Evolutionary conservation across 2,113 vertebrate genomes (phyloP).

Genomic region (Pangasianodon gigas): DNA sequence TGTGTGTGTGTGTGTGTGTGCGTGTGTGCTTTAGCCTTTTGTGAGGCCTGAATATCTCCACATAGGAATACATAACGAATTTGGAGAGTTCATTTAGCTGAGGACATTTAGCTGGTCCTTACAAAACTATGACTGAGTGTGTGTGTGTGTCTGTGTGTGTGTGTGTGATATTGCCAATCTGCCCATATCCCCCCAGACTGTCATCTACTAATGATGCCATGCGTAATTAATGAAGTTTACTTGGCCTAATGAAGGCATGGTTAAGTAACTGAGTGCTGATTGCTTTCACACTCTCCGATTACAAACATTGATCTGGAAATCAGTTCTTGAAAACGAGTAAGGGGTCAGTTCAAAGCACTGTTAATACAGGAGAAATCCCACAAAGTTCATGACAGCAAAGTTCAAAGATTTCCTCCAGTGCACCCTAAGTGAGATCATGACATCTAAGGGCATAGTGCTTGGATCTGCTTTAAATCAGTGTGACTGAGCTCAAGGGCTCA

Average conservation of each 20-base stretch:
- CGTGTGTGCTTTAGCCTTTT: background rate
- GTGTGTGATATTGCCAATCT: background rate
- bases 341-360: background rate
- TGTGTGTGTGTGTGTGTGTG: background rate
- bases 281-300: conserved; percentile 23
- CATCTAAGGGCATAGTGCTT: background rate
- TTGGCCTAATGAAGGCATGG: conserved; percentile 46
- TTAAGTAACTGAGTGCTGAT: conserved; percentile 3
- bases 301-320: conserved; percentile 5
- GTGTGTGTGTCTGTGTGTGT: background rate
- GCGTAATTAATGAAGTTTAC: conserved; percentile 48
- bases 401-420: background rate
- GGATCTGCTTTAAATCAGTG: background rate
- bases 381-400: background rate
- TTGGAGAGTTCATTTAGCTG: background rate
- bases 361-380: background rate
- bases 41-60: background rate
- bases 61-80: background rate
- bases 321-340: background rate
- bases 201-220: conserved; percentile 28
- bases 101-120: background rate
- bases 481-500: background rate
- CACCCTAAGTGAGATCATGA: background rate
- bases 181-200: background rate
- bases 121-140: background rate